Conservation (phyloP, 2,888 invertebrate species). For the Nephrotoma guestfalica region DNA sequence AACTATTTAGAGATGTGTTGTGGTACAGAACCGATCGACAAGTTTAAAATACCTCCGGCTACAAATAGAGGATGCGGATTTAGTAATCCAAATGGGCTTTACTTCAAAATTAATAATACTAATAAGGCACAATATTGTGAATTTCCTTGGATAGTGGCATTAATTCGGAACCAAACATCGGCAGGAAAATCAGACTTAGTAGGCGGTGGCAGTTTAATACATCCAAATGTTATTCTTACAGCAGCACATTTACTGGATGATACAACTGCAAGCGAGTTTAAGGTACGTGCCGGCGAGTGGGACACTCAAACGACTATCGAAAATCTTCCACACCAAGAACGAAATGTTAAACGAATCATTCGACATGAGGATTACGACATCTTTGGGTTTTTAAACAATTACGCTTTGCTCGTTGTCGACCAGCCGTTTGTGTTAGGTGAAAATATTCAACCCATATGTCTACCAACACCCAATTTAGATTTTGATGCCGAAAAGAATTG, state of each 20-base stretch:
- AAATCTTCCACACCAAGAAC: slow-evolving; percentile 48
- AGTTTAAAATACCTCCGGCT: background rate
- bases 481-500: slow-evolving; percentile 38
- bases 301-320: slow-evolving; percentile 55
- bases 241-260: background rate
- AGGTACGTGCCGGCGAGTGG: slow-evolving; percentile 45
- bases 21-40: background rate
- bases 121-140: background rate
- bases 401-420: slow-evolving; percentile 47
- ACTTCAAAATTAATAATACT: slow-evolving; percentile 20
- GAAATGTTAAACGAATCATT: slow-evolving; percentile 36
- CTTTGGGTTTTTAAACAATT: slow-evolving; percentile 52
- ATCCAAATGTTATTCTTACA: too few relatives aligned
- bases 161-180: background rate
- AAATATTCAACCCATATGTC: slow-evolving; percentile 50
- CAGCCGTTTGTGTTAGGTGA: slow-evolving; percentile 41
- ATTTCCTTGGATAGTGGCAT: background rate
- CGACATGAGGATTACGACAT: slow-evolving; percentile 44
- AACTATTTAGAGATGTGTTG: background rate
- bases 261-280: background rate
- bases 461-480: slow-evolving; percentile 34
- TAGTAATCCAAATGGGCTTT: background rate
- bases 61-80: background rate
- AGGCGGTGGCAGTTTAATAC: background rate
- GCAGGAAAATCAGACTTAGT: background rate